Conservation (phyloP, 2,888 invertebrate genomes). For the Hypolimnas misippus region DNA sequence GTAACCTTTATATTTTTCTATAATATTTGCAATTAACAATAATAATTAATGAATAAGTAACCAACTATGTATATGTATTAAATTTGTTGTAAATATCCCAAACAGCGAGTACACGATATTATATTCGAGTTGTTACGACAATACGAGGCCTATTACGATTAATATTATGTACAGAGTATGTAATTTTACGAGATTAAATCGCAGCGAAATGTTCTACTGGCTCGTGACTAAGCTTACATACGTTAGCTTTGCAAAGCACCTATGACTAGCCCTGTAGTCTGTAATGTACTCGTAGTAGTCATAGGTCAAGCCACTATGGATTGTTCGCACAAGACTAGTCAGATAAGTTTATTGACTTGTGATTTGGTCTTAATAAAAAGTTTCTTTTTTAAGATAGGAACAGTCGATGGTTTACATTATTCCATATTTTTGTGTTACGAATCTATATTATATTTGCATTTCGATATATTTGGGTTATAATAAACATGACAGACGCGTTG, state of each 20-base stretch:
- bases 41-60: too few species aligned
- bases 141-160: not conserved
- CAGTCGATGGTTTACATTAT: too few species aligned
- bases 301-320: conserved; percentile 48
- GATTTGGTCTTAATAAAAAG: too few species aligned
- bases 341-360: conserved; percentile 10
- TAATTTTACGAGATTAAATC: conserved; percentile 6
- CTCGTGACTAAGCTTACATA: conserved; percentile 3
- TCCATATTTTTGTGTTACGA: too few species aligned
- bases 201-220: not conserved
- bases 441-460: too few species aligned
- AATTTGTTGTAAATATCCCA: too few species aligned
- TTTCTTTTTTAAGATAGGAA: too few species aligned
- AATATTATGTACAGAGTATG: conserved; percentile 1
- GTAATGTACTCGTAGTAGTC: conserved; percentile 45
- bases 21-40: too few species aligned
- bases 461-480: not conserved
- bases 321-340: conserved; percentile 9
- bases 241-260: conserved; percentile 12
- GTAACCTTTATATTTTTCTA: too few species aligned
- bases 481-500: too few species aligned
- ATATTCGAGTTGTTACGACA: not conserved
- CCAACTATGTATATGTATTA: too few species aligned
- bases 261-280: conserved; percentile 34
- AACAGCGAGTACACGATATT: not conserved